phyloP scores from a whole-genome alignment of 2,888 invertebrate species.

The Drosophila neutralis region DNA sequence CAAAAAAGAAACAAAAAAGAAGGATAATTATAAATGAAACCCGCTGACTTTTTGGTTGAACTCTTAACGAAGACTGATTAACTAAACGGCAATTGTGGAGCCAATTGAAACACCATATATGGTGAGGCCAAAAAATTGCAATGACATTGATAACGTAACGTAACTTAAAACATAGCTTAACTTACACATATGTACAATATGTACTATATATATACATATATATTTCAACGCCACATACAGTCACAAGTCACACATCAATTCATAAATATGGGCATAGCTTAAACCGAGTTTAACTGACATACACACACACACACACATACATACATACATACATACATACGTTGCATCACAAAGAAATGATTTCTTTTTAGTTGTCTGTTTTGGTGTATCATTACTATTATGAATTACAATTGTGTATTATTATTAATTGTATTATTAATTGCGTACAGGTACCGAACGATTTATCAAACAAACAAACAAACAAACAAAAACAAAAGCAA shows the following conservation, averaged over 20 bases:
- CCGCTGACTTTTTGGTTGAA: conserved; percentile 81
- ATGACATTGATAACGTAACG: conserved; percentile 74
- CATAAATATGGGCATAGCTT: conserved; percentile 70
- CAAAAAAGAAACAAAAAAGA: conserved; percentile 20
- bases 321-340: conserved; percentile 20
- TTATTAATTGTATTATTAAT: conserved; percentile 46
- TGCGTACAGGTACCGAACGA: conserved; percentile 11
- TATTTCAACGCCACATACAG: conserved; percentile 42
- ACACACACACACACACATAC: conserved; percentile 13
- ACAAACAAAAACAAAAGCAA: neutral
- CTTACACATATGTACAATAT: conserved; percentile 44
- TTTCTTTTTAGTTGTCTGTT: conserved; percentile 11
- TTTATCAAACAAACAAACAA: conserved; percentile 3
- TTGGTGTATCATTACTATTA: conserved; percentile 25
- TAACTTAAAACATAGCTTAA: conserved; percentile 74
- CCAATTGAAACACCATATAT: conserved; percentile 75
- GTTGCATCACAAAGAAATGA: conserved; percentile 35
- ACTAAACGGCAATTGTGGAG: conserved; percentile 77
- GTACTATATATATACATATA: conserved; percentile 36
- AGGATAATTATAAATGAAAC: conserved; percentile 62
- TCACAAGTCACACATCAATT: conserved; percentile 49
- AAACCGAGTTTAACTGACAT: conserved; percentile 74
- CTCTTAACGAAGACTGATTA: conserved; percentile 81
- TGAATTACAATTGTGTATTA: conserved; percentile 25
- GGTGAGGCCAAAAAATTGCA: conserved; percentile 77